Evolutionary conservation across 2,888 invertebrate species (phyloP), one percentile per base, ranked within the genome.

Genomic region (Exocentrus adspersus): DNA sequence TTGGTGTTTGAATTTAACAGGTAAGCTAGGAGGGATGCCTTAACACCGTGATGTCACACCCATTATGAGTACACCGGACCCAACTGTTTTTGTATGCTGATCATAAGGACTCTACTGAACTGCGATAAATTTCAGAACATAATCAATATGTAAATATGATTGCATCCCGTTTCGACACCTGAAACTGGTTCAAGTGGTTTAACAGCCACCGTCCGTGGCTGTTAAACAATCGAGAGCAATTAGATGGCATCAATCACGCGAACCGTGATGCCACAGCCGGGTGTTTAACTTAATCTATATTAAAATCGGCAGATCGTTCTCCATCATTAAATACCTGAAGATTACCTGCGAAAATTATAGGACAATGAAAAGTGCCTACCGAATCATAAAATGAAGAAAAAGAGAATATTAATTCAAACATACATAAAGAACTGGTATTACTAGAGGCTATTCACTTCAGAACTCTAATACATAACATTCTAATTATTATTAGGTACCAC

Each of bases 281-380:
- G 54, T 50, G 20, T 74, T 72, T 72, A 75, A 75, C 75, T 75
- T 75, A 75, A 75, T 75, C 75, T 75, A 75, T 74, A 76, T 75
- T 75, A 72, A 76, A 76, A 75, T 75, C 73, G 67, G 46, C 32
- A 12, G 30, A 20, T 12, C 37, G 16, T 17, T 32, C 30, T 9
- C n/a, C n/a, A n/a, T 1, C 37, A 5, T 14, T 2, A n/a, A 37
- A 12, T 37, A 12, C 37, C 1, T 37, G 37, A n/a, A n/a, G 37
- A 37, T 37, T 37, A 12, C 37, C 10, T 12, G 37, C 37, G 12
- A 37, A n/a, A 37, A 37, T 12, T 5, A 5, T n/a, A 14, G 5
- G 12, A 37, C 37, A n/a, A 12, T 12, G 37, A 2, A 5, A 12
- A 5, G 12, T 12, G 30, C n/a, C n/a, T n/a, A n/a, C n/a, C n/a